Base-by-base conservation (phyloP, 1,140 invertebrate species). In the Pogonognathellus flavescens region DNA sequence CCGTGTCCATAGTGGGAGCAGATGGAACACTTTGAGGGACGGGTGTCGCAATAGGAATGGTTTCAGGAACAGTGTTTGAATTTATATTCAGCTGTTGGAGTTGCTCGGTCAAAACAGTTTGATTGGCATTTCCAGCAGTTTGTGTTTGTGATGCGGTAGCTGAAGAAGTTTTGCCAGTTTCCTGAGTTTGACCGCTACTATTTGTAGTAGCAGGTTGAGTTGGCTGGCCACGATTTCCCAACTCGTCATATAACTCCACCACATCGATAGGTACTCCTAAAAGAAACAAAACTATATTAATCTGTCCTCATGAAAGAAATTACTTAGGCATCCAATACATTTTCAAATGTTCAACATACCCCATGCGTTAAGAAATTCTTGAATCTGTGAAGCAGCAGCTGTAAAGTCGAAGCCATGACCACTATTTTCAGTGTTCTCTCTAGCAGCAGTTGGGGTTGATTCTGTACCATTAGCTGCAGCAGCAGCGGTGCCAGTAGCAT, bases 221-320 rank as follows among this genome's bases (percentile, higher is more conserved):
- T 16, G 62, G 62, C 55, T 84, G 87, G n/a, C 84, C 62, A 76
- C 84, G 72, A 72, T 87, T 88, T 22, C 86, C 86, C 55, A 59
- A 87, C 18, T 88, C 53, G 60, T 88, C 88, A 49, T 87, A 88
- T 13, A 88, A 53, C 18, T 86, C 85, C 0, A 88, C 88, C n/a
- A 88, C 88, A 80, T 88, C 88, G 80, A 88, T 86, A 53, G 88
- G 88, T 16, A 88, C 20, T 55, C 88, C 88, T 88, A 76, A 59
- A 84, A 41, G 1, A 86, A 60, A 80, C 0, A 83, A 41, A 50
- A 81, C 57, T 55, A 41, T 13, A 82, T 72, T 82, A 49, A 0
- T 72, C 0, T 31, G 0, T 62, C 8, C 25, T 84, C 18, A 1
- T 31, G 1, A 49, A 20, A 7, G 1, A 57, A 57, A 57, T 57